These are phyloP conservation scores for Cottoperca gobio DNA, from an alignment of 2,797 vertebrate genomes.

Conservation along the genomic window DNA sequence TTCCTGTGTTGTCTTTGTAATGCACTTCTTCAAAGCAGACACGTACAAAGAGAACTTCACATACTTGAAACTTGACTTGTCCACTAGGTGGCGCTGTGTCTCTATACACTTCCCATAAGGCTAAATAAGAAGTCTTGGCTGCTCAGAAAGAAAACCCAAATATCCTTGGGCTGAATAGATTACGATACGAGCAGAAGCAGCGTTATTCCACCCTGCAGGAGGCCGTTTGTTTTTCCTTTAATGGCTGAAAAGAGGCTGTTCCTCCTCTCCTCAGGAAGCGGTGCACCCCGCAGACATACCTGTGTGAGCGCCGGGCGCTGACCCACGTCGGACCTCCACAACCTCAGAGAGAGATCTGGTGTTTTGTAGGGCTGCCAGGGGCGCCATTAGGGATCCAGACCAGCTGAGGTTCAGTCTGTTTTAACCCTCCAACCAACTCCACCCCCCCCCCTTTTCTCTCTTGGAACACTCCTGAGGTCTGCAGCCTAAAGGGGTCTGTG, in stretches of 20 bases:
- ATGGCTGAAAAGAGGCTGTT: conserved; percentile 74
- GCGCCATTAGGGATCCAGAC: conserved; percentile 66
- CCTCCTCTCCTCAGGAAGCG: conserved; percentile 63
- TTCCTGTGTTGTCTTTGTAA: conserved; percentile 7
- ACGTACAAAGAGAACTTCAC: not conserved
- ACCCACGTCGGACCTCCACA: conserved; percentile 73
- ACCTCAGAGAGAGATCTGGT: conserved; percentile 66
- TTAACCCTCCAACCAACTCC: conserved; percentile 35
- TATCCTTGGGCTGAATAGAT: conserved; percentile 75
- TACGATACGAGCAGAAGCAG: conserved; percentile 57
- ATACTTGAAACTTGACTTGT: not conserved
- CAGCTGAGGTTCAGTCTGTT: conserved; percentile 77
- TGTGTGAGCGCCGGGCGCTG: conserved; percentile 63
- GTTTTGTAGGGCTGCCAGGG: conserved; percentile 71
- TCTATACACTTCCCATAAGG: conserved; percentile 31
- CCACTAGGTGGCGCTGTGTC: conserved; percentile 81
- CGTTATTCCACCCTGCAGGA: conserved; percentile 55
- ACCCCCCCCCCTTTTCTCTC: not conserved
- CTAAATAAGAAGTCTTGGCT: conserved; percentile 56
- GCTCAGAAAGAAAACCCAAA: conserved; percentile 74
- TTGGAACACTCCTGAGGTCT: conserved; percentile 68
- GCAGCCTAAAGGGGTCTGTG: conserved; percentile 77
- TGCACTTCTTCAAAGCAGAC: conserved; percentile 1
- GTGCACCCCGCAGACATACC: conserved; percentile 64
- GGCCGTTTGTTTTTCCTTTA: conserved; percentile 75